A percentile compares a stretch with the other conserved stretches of the same genome.
phyloP scores from a whole-genome alignment of 2,797 vertebrate genomes.

The Danio tinwini region DNA sequence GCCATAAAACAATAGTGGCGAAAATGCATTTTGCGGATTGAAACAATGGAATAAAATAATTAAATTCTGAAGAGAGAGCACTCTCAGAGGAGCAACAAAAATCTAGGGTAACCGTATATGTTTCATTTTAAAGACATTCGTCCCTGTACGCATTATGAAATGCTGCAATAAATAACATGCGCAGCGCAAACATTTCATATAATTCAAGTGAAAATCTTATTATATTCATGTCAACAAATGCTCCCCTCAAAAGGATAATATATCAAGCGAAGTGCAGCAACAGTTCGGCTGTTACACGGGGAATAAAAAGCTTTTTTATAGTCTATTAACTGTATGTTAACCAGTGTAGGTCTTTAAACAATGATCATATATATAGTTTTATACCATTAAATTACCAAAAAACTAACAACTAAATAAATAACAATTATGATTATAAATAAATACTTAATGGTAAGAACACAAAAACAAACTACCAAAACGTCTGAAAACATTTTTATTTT shows the following conservation, averaged over 20 bases:
- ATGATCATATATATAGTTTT: too few species aligned
- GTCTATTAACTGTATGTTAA: background rate
- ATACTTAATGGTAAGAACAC: too few species aligned
- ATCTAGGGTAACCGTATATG: constrained; percentile 16
- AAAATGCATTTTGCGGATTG: constrained; percentile 44
- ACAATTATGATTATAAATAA: too few species aligned
- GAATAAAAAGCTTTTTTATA: background rate
- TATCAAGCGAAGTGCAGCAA: constrained; percentile 1
- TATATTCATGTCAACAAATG: constrained; percentile 13
- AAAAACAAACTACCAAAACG: too few species aligned
- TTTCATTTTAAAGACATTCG: constrained; percentile 28
- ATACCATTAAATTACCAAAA: too few species aligned
- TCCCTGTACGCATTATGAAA: constrained; percentile 5
- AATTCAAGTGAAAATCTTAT: constrained; percentile 41
- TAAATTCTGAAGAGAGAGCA: constrained; percentile 13
- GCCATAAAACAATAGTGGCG: constrained; percentile 40
- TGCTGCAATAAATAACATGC: constrained; percentile 29
- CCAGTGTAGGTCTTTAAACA: background rate
- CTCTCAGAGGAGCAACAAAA: constrained; percentile 24
- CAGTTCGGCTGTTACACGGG: background rate
- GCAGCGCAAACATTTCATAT: constrained; percentile 1
- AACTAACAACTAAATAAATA: too few species aligned
- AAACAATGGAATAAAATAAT: constrained; percentile 54
- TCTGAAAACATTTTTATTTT: too few species aligned
- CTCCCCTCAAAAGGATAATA: background rate